A percentile compares a stretch with the other conserved stretches of the same genome.
phyloP scores from a whole-genome alignment of 2,888 invertebrate species.

The Dyspetes luteomarginatus region DNA sequence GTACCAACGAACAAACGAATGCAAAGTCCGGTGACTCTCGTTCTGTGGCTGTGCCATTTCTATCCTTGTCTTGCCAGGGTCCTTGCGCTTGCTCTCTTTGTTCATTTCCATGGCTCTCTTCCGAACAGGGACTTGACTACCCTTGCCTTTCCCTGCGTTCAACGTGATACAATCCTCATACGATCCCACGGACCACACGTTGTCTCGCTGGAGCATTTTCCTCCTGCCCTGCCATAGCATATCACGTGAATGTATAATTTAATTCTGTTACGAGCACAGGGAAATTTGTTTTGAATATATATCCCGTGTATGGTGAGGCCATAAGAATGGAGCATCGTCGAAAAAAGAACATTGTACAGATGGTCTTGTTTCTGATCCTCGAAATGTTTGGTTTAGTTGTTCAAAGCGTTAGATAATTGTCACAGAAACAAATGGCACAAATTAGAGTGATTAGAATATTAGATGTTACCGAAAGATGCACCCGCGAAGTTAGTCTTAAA shows the following conservation, averaged over 20 bases:
- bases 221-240: neutral
- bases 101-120: conserved; percentile 21
- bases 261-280: conserved; percentile 67
- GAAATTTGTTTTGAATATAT: conserved; percentile 62
- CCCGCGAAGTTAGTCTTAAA: too few species aligned
- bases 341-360: neutral
- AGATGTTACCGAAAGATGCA: too few species aligned
- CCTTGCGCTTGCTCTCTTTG: conserved; percentile 9
- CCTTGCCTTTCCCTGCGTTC: conserved; percentile 1
- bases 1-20: conserved; percentile 68
- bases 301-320: conserved; percentile 16
- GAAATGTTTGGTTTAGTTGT: neutral
- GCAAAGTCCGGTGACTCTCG: conserved; percentile 72
- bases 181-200: conserved; percentile 12
- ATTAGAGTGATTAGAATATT: too few species aligned
- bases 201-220: conserved; percentile 26
- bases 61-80: conserved; percentile 34
- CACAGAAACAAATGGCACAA: too few species aligned
- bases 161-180: conserved; percentile 13
- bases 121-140: conserved; percentile 12
- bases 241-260: conserved; percentile 75
- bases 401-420: neutral
- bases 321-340: neutral
- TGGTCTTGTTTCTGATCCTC: neutral
- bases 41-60: conserved; percentile 45